These are phyloP conservation scores for Coenobita brevimanus DNA, from an alignment of 1,140 invertebrate species.

Conservation along the genomic window DNA sequence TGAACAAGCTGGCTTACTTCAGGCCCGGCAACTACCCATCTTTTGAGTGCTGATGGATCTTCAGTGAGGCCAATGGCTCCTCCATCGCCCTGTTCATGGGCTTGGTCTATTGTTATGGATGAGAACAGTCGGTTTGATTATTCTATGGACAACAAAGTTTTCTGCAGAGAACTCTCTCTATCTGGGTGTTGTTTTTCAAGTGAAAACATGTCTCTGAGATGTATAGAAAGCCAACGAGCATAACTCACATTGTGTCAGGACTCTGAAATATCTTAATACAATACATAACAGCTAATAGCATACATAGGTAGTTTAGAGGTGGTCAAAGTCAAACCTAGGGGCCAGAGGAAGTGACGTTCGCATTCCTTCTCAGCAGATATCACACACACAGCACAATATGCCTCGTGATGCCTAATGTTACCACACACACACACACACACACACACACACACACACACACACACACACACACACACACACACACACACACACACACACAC, in stretches of 20 bases:
- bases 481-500: no score
- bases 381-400: no score
- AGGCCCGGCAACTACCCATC: neutral
- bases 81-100: neutral
- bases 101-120: constrained; percentile 8
- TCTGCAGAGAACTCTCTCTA: neutral
- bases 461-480: no score
- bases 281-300: no score
- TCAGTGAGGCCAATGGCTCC: constrained; percentile 11
- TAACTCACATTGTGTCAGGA: constrained; percentile 26
- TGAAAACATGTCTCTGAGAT: constrained; percentile 1
- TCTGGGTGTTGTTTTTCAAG: neutral
- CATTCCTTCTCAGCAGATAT: no score
- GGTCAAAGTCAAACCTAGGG: no score
- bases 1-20: constrained; percentile 2
- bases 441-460: no score
- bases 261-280: no score
- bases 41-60: neutral
- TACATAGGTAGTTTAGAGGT: no score
- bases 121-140: neutral
- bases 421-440: no score
- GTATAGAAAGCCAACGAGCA: neutral
- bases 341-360: no score
- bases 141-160: constrained; percentile 13
- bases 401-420: no score